Base-by-base conservation (phyloP, 2,888 invertebrate species). In the Zygogramma bicolorata region DNA sequence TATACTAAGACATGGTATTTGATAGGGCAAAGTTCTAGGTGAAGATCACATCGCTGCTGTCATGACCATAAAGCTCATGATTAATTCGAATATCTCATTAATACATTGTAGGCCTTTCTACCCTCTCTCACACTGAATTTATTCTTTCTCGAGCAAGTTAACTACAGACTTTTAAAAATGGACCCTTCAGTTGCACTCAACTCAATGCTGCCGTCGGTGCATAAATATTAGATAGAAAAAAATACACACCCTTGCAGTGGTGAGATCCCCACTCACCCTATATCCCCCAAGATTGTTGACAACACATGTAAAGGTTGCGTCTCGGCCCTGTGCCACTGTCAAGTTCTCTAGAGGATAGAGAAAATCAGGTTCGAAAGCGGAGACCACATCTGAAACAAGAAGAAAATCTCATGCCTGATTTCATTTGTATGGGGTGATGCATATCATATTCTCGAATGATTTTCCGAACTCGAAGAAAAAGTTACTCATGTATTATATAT, bases 191-290 rank as follows among this genome's bases (percentile, higher is more conserved):
- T 74, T 75, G 75, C 78, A 80, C 81, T 80, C 81, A 82, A 76
- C 78, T 80, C 81, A 78, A 77, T 73, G 80, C 70, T 73, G 75
- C 77, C 76, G 71, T 81, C 81, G 81, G 83, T 84, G 84, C 84
- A 82, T 82, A 80, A 76, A 76, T 76, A 77, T 77, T 75, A 79
- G 76, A 77, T 81, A 80, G 77, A 80, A 81, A 82, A 46, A 78
- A 78, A 93, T 93, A 94, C 94, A 93, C 93, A 94, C 94, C 94
- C 93, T 93, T 90, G 93, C 93, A 87, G 92, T 92, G 90, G 92
- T 90, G 90, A 92, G 90, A 90, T 93, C 93, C 90, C 94, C 94
- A 95, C 95, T 95, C 95, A 96, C 96, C 94, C 94, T 93, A 90
- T 93, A 91, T 82, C 91, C 90, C 81, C 91, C 91, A 86, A 95